phyloP scores from a whole-genome alignment of 2,888 invertebrate genomes.

The Gymnosoma rotundatum region DNA sequence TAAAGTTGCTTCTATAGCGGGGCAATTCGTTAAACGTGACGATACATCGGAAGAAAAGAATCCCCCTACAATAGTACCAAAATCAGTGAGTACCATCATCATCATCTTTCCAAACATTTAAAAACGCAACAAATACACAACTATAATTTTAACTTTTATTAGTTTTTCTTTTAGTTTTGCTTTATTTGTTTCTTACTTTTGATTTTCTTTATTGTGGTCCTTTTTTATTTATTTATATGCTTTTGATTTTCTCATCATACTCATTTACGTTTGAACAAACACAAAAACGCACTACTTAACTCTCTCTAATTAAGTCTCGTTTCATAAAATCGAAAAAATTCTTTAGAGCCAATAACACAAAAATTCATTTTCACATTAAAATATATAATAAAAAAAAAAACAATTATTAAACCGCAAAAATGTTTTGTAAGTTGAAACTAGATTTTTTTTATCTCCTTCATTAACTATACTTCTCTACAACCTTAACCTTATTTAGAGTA shows the following conservation, averaged over 20 bases:
- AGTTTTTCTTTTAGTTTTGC: conserved; percentile 18
- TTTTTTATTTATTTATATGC: conserved; percentile 10
- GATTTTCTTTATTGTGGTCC: conserved; percentile 14
- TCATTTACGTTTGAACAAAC: conserved; percentile 28
- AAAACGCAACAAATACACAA: conserved; percentile 47
- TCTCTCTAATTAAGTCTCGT: not conserved
- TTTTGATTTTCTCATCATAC: conserved; percentile 10
- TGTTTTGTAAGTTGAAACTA: not conserved
- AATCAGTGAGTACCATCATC: conserved; percentile 82
- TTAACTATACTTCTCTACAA: not conserved
- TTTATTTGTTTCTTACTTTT: conserved; percentile 41
- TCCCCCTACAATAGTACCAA: conserved; percentile 77
- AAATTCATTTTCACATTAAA: conserved; percentile 19
- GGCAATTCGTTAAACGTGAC: conserved; percentile 85
- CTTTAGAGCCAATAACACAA: conserved; percentile 15
- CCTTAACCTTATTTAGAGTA: conserved; percentile 81
- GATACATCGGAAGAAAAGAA: conserved; percentile 81
- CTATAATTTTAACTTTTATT: conserved; percentile 14
- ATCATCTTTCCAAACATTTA: conserved; percentile 56
- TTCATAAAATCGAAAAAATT: conserved; percentile 20
- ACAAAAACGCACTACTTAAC: conserved; percentile 26
- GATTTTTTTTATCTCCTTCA: not conserved
- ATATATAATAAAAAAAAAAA: not conserved
- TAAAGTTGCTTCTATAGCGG: conserved; percentile 94
- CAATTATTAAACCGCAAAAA: too few species aligned